A percentile compares a stretch with the other conserved stretches of the same genome.
Evolutionary conservation across 2,797 vertebrate genomes (phyloP).

Genomic region (Nyctalus aviator): DNA sequence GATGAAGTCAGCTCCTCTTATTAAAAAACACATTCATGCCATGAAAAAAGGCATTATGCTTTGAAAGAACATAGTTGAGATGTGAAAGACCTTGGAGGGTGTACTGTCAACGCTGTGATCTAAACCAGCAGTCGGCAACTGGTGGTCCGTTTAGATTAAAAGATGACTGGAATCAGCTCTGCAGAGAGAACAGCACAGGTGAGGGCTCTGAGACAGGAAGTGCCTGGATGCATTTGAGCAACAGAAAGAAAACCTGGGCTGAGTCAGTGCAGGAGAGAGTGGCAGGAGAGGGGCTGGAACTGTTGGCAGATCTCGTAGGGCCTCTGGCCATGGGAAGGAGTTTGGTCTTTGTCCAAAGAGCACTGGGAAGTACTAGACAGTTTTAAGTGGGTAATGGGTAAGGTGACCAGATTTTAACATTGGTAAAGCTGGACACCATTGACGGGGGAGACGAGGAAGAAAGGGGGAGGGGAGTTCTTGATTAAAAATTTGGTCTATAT

Average conservation of each 20-base stretch:
- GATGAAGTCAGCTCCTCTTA: not conserved
- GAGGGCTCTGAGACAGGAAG: not conserved
- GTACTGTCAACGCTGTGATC: not conserved
- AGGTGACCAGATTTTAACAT: no score
- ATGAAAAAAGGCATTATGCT: not conserved
- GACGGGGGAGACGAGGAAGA: no score
- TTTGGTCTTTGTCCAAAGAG: conserved; percentile 27
- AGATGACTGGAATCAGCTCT: not conserved
- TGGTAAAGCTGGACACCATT: no score
- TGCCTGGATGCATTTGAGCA: not conserved
- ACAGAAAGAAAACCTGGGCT: not conserved
- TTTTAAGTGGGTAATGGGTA: not conserved
- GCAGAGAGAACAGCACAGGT: not conserved
- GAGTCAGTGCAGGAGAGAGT: not conserved
- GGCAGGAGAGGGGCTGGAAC: not conserved
- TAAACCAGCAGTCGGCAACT: not conserved
- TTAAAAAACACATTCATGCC: not conserved
- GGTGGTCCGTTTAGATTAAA: no score
- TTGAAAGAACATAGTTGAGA: conserved; percentile 4
- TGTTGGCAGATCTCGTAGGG: not conserved
- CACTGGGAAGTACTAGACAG: not conserved
- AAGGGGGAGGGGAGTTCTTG: no score
- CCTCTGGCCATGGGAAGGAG: not conserved
- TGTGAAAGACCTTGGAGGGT: not conserved
- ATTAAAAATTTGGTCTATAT: no score